Evolutionary conservation across 2,888 invertebrate genomes (phyloP), one percentile per base, ranked within the genome.

Genomic region (Brachypalpus laphriformis): DNA sequence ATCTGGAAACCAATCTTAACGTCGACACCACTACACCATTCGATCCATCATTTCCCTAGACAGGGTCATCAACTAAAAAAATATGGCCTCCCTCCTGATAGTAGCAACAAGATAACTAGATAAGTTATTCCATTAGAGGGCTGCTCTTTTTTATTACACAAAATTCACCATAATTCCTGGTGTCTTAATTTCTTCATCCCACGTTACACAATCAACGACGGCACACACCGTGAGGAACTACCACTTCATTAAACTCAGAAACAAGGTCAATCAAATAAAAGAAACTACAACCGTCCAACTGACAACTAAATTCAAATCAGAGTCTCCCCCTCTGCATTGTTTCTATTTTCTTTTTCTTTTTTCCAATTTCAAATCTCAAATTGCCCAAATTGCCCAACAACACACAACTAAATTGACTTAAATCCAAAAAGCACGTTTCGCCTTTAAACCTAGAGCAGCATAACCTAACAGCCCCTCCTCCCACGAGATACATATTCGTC

Each of bases 191-290:
- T 51, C 49, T 51, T 7, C 42, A 40, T 37, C 65, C 66, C 25
- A 66, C 59, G 20, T 45, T 45, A 57, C 65, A 57, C 65, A 57
- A 72, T 45, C 20, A 22, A 3, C 51, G n/a, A n/a, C n/a, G n/a
- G n/a, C n/a, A 54, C 37, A 20, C 42, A 37, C 40, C 63, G 20
- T 54, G 71, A 66, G 66, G 59, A 80, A 74, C 80, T 81, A 51
- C 18, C 59, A 74, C 74, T 81, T 81, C 74, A 81, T 68, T 68
- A 74, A 45, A 56, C 28, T 20, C 66, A 11, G 16, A 70, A 80
- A 81, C 80, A 81, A 81, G 80, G 80, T 81, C 74, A 66, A 68
- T 72, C 14, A 18, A 80, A 72, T 66, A 42, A 61, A 77, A 66
- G 9, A 34, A 11, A 61, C 34, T 54, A 20, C 3, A 57, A 20